Evolutionary conservation across 2,113 vertebrate genomes (phyloP), one percentile per base, ranked within the genome.

Genomic region (Fulmarus glacialis): DNA sequence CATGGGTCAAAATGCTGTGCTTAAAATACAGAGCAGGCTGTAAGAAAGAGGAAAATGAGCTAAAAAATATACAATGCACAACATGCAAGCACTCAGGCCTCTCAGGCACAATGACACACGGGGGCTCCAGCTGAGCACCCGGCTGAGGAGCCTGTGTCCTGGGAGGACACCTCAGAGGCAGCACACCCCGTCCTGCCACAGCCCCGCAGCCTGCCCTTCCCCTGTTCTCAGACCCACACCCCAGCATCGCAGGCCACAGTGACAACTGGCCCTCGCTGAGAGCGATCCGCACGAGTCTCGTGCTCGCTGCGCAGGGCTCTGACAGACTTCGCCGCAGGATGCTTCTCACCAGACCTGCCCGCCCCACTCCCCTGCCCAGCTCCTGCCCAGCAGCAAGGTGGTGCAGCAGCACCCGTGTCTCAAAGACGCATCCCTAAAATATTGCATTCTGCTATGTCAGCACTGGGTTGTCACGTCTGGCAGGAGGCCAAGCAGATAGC

Each of bases 261-360:
- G 48, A 30, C 2, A 6, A 17, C 21, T 1, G 47, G n/a, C 47
- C 40, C 63, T 55, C 0, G 0, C 67, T 38, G 40, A 1, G 40
- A 64, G 43, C 40, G 16, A 8, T 3, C 64, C 1, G 4, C 29
- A 8, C 2, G 2, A 22, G 12, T 1, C 26, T 17, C 0, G 0
- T 11, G 24, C 66, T 74, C 6, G 0, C 29, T 43, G 26, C 0
- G 1, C 40, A 5, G 84, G 40, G 43, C n/a, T 71, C 64, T 36
- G 66, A 10, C 40, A 52, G 50, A 3, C 12, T 23, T 32, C 3
- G 1, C 52, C 4, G 4, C 48, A n/a, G 72, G n/a, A 7, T 23
- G 40, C 73, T 59, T 42, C 83, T 80, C 4, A 2, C 18, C 42
- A 52, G 30, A 8, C 11, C 50, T 68, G 42, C 59, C 82, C 40